phyloP scores from a whole-genome alignment of 2,797 vertebrate species.

The Sebastes kiyomatsui region DNA sequence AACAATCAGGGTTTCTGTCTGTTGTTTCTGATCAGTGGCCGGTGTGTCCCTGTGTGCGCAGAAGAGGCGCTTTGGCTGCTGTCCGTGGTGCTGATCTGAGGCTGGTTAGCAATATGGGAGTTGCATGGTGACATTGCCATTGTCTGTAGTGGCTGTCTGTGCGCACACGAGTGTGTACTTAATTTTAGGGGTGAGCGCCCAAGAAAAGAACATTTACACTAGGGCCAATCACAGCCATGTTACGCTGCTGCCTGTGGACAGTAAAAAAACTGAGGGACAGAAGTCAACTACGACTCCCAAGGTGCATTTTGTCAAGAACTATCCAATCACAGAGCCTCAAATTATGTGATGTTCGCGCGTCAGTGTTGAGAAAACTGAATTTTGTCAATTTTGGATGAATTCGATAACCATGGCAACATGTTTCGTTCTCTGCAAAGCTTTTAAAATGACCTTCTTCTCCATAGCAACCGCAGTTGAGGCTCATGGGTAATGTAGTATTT shows the following conservation, averaged over 20 bases:
- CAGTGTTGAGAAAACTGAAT: neutral
- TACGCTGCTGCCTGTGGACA: no score
- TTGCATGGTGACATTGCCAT: neutral
- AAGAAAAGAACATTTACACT: no score
- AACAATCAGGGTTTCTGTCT: neutral
- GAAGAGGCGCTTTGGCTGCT: neutral
- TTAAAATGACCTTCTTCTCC: neutral
- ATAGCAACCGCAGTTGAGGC: neutral
- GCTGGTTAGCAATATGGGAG: neutral
- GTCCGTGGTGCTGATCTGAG: neutral
- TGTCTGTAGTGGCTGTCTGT: neutral
- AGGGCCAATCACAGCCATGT: no score
- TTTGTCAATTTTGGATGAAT: neutral
- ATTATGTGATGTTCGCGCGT: accelerated
- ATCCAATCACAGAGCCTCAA: neutral
- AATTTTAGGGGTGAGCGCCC: no score
- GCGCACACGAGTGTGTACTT: accelerated
- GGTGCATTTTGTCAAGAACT: neutral
- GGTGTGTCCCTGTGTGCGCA: no score
- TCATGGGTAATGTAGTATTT: neutral
- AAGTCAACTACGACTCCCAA: neutral
- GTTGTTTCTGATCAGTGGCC: neutral
- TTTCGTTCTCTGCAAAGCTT: neutral
- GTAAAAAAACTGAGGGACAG: no score
- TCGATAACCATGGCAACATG: neutral